Evolutionary conservation across 2,113 vertebrate species (phyloP), one percentile per base, ranked within the genome.

Genomic region (Halcyon malimbica): DNA sequence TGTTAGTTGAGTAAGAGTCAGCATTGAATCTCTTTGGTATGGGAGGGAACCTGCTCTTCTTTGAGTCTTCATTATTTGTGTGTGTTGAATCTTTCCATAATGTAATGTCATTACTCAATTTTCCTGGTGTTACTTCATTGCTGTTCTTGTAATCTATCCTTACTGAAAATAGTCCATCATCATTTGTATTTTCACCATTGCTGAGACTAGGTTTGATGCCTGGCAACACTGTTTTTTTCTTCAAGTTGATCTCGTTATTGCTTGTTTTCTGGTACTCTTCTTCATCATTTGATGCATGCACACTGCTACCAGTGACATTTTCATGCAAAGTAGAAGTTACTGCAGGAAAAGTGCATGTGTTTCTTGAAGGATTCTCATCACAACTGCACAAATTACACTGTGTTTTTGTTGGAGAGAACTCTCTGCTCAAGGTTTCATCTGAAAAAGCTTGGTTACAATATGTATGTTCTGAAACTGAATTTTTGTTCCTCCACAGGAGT

Each of bases 361-460:
- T 87, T 62, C 70, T 65, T 46, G 80, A 69, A 69, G 76, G 70
- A 48, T 46, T 68, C 39, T 59, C 76, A 17, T 19, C 46, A 6
- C 6, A 54, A 73, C 46, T 16, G 4, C 87, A 51, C 1, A 5
- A 5, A 21, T 44, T 16, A 9, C 0, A 25, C 46, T 6, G 50
- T 0, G 0, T 28, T 2, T 35, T 82, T 57, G 10, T 39, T 20
- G 33, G 10, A 8, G 12, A 37, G 54, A 4, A 12, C 26, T 28
- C 67, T 3, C 50, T 31, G 51, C 24, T 67, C 37, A 44, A 97
- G 1, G 83, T 94, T 19, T 91, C 94, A 11, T 90, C 90, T 6
- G 79, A 97, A 96, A 98, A 99, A 24, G 97, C 98, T 82, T 97
- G 93, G 51, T 99, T 99, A 19, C 97, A 96, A 41, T 98, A 98